phyloP scores from a whole-genome alignment of 2,888 invertebrate genomes.

The Noctua comes region DNA sequence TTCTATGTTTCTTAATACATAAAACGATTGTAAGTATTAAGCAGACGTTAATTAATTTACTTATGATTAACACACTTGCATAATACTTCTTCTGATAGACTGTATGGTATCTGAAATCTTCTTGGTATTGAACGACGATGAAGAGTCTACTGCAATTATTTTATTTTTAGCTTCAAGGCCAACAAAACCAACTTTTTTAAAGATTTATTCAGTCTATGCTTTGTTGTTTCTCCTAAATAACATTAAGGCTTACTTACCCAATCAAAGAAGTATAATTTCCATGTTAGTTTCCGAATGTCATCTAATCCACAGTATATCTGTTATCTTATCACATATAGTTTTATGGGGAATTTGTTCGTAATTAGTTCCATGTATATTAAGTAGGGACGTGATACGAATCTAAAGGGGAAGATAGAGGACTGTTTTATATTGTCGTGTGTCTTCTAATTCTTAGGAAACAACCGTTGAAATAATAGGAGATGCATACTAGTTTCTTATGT shows the following conservation, averaged over 20 bases:
- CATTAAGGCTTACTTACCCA: not conserved
- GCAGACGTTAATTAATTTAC: no score
- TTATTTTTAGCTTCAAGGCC: no score
- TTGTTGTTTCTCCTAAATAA: not conserved
- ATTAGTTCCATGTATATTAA: constrained; percentile 68
- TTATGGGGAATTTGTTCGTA: constrained; percentile 66
- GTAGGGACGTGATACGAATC: constrained; percentile 64
- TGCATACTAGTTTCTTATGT: not conserved
- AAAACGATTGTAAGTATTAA: not conserved
- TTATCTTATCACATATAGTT: constrained; percentile 61
- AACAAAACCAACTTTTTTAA: not conserved
- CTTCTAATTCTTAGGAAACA: constrained; percentile 23
- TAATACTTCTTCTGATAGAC: not conserved
- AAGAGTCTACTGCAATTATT: no score
- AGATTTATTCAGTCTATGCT: not conserved
- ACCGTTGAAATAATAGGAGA: constrained; percentile 21
- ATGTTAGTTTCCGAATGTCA: constrained; percentile 26
- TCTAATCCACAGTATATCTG: constrained; percentile 52
- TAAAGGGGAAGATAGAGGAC: constrained; percentile 48
- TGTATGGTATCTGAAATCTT: not conserved
- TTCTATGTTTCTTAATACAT: no score
- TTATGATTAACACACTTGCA: not conserved
- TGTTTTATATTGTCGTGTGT: constrained; percentile 39
- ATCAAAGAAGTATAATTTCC: constrained; percentile 27
- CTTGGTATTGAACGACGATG: not conserved